These are phyloP conservation scores for Homarus gammarus DNA, from an alignment of 2,888 invertebrate genomes.

Conservation along the genomic window DNA sequence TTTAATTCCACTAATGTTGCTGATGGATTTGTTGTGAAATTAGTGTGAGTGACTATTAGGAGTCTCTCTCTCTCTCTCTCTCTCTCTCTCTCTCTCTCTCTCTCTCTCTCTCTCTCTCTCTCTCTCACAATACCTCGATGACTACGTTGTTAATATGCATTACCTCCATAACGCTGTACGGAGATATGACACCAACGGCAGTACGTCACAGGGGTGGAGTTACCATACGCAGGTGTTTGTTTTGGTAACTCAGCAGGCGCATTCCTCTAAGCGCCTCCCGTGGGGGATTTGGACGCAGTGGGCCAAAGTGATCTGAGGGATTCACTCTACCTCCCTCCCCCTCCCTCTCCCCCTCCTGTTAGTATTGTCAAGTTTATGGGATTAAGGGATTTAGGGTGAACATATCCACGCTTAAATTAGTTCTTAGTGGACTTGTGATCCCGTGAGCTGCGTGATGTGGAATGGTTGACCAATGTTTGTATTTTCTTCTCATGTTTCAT, in stretches of 20 bases:
- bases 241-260: not conserved
- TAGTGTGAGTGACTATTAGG: too few species aligned
- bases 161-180: not conserved
- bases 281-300: conserved; percentile 33
- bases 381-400: too few species aligned
- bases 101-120: not conserved
- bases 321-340: not conserved
- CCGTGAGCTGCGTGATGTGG: too few species aligned
- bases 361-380: too few species aligned
- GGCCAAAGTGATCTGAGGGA: conserved; percentile 17
- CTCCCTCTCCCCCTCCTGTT: not conserved
- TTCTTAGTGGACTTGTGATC: too few species aligned
- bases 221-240: not conserved
- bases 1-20: not conserved
- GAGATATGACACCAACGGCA: too few species aligned
- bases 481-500: too few species aligned
- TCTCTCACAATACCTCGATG: conserved; percentile 6
- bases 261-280: too few species aligned
- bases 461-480: too few species aligned
- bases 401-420: too few species aligned
- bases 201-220: not conserved
- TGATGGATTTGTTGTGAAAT: too few species aligned
- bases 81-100: not conserved
- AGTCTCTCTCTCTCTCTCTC: not conserved
- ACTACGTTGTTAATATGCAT: too few species aligned